Evolutionary conservation across 2,113 vertebrate species (phyloP), one percentile per base, ranked within the genome.

Genomic region (Gobio gobio): DNA sequence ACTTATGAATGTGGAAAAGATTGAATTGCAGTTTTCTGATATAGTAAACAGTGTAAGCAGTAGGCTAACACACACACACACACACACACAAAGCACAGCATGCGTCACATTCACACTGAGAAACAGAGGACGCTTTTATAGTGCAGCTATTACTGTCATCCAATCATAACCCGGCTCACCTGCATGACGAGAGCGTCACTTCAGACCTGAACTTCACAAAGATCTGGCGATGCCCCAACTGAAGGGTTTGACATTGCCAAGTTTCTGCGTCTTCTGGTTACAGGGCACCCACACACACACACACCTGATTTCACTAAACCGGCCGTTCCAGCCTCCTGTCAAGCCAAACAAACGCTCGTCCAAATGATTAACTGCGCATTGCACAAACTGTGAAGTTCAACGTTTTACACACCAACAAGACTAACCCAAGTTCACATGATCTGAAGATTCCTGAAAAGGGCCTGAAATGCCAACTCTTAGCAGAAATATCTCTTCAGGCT

Each of bases 81-180:
- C 7, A 20, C 29, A n/a, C n/a, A n/a, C n/a, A n/a, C n/a, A n/a
- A n/a, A 68, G 63, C 29, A 18, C 29, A 40, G 16, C 66, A 40
- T 12, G 20, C 9, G 10, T 40, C 64, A 68, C 16, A 10, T 8
- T 40, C 8, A 40, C 33, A 40, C 33, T 85, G 85, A 83, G 89
- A 90, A 89, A 74, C 63, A 7, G 22, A 47, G 40, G 54, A 61
- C 26, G 73, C 72, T 87, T 87, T 88, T 85, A 86, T 76, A 83
- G 82, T 86, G 2, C 16, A 10, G 73, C 85, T 84, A 87, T 89
- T 89, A 83, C 66, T 85, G 86, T 85, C 91, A 85, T 45, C 86
- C 86, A 90, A 86, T 89, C 85, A 82, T 36, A 89, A 84, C 47
- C 79, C 70, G 88, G 89, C 87, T 77, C 88, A 91, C 92, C 93